Percentiles rank a stretch among this genome's conserved stretches.
Conservation (phyloP, 2,888 invertebrate genomes). For the Mythimna loreyi region DNA sequence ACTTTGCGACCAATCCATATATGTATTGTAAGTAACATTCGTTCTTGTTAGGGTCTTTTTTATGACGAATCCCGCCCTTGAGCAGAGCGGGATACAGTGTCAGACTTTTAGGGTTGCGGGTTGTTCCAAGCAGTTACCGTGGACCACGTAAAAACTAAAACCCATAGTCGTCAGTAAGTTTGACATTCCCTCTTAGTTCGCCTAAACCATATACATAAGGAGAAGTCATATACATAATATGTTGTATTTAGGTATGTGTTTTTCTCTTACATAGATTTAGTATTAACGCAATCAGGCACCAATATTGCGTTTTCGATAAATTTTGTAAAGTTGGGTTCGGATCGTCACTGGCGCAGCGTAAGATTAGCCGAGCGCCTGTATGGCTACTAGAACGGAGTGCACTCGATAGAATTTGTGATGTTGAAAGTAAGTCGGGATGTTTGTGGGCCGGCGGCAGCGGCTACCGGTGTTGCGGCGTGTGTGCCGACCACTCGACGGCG, state of each 20-base stretch:
- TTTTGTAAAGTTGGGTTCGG: too few relatives aligned
- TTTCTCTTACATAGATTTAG: background rate
- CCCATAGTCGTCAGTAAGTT: too few relatives aligned
- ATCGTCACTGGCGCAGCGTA: background rate
- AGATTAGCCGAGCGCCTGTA: conserved; percentile 33
- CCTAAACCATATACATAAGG: too few relatives aligned
- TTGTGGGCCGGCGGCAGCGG: conserved; percentile 82
- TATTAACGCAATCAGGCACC: background rate
- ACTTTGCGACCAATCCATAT: background rate
- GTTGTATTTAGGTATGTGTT: too few relatives aligned
- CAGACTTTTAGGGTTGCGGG: too few relatives aligned
- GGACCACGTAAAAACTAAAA: too few relatives aligned
- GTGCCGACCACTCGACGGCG: conserved; percentile 83
- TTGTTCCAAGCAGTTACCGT: too few relatives aligned
- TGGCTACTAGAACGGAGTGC: conserved; percentile 62
- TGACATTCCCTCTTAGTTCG: too few relatives aligned
- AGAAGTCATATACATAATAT: too few relatives aligned
- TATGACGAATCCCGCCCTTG: too few relatives aligned
- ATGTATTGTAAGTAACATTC: background rate
- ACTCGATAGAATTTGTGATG: conserved; percentile 80
- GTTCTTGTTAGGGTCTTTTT: too few relatives aligned
- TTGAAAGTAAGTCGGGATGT: conserved; percentile 83
- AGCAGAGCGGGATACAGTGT: too few relatives aligned
- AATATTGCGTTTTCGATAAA: background rate
- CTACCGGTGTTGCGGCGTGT: conserved; percentile 87